Evolutionary conservation across 2,888 invertebrate genomes (phyloP).

Genomic region (Venusia cambrica): DNA sequence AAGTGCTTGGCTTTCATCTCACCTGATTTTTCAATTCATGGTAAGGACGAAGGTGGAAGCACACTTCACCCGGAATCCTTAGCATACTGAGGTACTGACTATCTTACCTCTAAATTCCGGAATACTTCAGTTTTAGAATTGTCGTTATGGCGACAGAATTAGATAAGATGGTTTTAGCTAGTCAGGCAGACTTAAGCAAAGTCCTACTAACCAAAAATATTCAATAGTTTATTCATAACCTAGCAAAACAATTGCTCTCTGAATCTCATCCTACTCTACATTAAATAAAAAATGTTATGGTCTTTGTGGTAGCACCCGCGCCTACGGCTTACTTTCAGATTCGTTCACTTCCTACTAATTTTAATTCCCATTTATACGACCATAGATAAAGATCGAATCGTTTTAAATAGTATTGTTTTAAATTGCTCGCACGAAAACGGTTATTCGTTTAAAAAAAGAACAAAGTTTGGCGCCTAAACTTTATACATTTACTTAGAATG

Average conservation of each 20-base stretch:
- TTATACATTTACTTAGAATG: slow-evolving; percentile 49
- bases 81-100: too few species aligned
- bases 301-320: slow-evolving; percentile 52
- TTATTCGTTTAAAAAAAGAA: slow-evolving; percentile 27
- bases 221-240: not conserved
- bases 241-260: slow-evolving; percentile 33
- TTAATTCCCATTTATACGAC: slow-evolving; percentile 67
- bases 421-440: slow-evolving; percentile 43
- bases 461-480: slow-evolving; percentile 41
- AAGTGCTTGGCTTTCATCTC: too few species aligned
- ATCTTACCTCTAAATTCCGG: too few species aligned
- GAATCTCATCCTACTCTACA: slow-evolving; percentile 43
- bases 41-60: too few species aligned
- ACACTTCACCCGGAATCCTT: too few species aligned
- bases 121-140: too few species aligned
- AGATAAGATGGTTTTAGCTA: too few species aligned
- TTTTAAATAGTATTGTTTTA: slow-evolving; percentile 55
- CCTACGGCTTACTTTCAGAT: slow-evolving; percentile 61
- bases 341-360: slow-evolving; percentile 67
- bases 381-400: slow-evolving; percentile 54
- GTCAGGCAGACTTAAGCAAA: too few species aligned
- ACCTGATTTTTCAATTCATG: too few species aligned
- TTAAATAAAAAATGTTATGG: slow-evolving; percentile 63
- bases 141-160: too few species aligned
- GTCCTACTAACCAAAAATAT: not conserved